phyloP scores from a whole-genome alignment of 2,797 vertebrate genomes.

The Emys orbicularis region DNA sequence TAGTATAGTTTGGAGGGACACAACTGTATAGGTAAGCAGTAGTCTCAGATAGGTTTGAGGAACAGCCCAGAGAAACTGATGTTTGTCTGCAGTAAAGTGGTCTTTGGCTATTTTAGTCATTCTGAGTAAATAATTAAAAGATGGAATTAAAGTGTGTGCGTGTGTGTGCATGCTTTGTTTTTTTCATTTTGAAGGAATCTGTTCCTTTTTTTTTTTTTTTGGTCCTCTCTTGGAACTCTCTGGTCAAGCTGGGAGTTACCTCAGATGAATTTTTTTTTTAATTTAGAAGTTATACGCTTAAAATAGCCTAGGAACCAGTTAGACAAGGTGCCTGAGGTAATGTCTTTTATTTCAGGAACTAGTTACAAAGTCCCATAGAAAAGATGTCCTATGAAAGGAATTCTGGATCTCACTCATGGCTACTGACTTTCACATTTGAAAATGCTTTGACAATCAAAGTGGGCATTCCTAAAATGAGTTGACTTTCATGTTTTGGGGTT shows the following conservation, averaged over 20 bases:
- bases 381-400: neutral
- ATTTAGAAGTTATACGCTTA: neutral
- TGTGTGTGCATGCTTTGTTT: neutral
- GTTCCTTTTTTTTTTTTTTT: neutral
- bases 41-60: slow-evolving; percentile 27
- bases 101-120: neutral
- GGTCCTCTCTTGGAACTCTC: neutral
- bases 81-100: slow-evolving; percentile 42
- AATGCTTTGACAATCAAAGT: neutral
- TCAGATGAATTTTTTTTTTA: neutral
- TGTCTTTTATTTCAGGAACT: too few species aligned
- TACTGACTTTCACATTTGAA: neutral
- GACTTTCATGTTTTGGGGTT: neutral
- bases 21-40: neutral
- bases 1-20: neutral
- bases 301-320: too few species aligned
- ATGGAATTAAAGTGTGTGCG: neutral
- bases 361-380: neutral
- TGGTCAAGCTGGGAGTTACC: neutral
- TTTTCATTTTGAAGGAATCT: neutral
- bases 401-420: rapidly evolving
- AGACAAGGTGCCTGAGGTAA: too few species aligned
- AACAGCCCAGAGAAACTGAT: slow-evolving; percentile 3
- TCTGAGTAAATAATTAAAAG: slow-evolving; percentile 33
- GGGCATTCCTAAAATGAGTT: neutral